Evolutionary conservation across 2,113 vertebrate species (phyloP).

Genomic region (Accipiter virgatus): DNA sequence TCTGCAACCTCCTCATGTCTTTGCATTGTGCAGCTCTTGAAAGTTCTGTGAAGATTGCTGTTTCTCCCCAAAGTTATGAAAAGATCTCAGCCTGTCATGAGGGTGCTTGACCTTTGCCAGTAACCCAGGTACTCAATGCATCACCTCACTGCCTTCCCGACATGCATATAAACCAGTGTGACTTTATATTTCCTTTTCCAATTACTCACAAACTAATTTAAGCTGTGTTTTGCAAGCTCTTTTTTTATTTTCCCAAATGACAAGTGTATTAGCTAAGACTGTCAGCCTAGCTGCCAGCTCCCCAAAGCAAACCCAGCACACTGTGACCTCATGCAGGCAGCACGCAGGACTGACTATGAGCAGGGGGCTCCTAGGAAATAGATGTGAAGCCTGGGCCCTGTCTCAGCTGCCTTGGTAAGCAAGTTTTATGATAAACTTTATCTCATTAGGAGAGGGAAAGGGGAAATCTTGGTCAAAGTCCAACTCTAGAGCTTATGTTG

Average conservation of each 20-base stretch:
- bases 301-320: constrained; percentile 42
- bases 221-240: constrained; percentile 62
- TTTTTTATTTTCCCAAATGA: constrained; percentile 59
- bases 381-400: constrained; percentile 45
- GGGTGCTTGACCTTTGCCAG: background rate
- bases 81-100: background rate
- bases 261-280: constrained; percentile 70
- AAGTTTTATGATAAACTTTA: constrained; percentile 66
- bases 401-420: constrained; percentile 53
- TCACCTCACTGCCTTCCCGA: background rate
- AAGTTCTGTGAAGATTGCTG: background rate
- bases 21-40: background rate
- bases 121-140: background rate
- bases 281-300: constrained; percentile 42
- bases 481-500: constrained; percentile 65
- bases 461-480: constrained; percentile 59
- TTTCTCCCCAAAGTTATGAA: background rate
- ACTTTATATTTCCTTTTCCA: constrained; percentile 67
- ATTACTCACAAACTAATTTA: constrained; percentile 58
- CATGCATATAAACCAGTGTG: constrained; percentile 21
- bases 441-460: constrained; percentile 53
- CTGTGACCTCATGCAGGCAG: constrained; percentile 65
- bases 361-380: constrained; percentile 48
- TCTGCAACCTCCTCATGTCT: background rate
- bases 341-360: background rate